Percentiles rank a stretch among this genome's conserved stretches.
Conservation (phyloP, 2,113 vertebrate species). For the Lanius ludovicianus region DNA sequence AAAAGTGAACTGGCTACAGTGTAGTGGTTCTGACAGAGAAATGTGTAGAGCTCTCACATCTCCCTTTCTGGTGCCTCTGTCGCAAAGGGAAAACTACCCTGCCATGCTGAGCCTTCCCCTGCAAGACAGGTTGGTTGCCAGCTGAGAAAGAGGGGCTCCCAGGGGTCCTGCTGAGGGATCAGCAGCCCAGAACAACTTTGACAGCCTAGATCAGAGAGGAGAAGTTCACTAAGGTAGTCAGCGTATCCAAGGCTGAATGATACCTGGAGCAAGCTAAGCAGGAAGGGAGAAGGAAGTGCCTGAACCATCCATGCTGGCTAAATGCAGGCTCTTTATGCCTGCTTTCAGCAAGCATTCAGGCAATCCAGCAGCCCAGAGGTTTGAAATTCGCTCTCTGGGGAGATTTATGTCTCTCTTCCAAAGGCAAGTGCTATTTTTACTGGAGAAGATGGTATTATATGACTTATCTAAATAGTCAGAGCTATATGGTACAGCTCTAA, state of each 20-base stretch:
- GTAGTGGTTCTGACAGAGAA: neutral
- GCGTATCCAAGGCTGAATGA: rapidly evolving
- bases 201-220: rapidly evolving
- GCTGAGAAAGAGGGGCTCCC: neutral
- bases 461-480: neutral
- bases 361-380: neutral
- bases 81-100: neutral
- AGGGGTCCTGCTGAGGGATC: neutral
- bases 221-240: rapidly evolving
- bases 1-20: neutral
- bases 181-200: neutral
- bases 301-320: rapidly evolving
- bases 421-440: neutral
- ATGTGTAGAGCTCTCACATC: rapidly evolving
- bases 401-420: neutral
- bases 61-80: neutral
- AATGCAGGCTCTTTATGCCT: neutral
- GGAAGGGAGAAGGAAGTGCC: neutral
- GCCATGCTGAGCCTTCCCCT: rapidly evolving
- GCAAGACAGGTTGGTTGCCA: too few relatives aligned
- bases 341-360: neutral
- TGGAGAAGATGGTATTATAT: neutral
- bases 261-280: neutral
- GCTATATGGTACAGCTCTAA: rapidly evolving
- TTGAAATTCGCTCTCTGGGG: neutral